Conservation (phyloP, 1,140 invertebrate species). For the Ectropis grisescens region DNA sequence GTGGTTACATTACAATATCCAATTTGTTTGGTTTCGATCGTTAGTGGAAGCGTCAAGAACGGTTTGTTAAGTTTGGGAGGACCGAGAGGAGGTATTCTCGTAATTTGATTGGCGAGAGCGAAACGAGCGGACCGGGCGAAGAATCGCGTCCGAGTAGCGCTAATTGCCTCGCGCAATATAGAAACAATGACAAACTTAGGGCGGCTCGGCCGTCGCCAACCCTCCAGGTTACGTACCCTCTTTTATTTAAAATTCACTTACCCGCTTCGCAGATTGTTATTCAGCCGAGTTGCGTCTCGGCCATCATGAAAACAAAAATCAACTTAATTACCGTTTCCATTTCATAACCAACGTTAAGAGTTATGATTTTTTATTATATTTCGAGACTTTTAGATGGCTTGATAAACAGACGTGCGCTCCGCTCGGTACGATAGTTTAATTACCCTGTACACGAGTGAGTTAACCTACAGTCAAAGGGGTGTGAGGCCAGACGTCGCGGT, state of each 20-base stretch:
- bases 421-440: slow-evolving; percentile 38
- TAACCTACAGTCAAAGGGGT: too few relatives aligned
- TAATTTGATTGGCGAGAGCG: slow-evolving; percentile 54
- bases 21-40: slow-evolving; percentile 17
- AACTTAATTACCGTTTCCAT: slow-evolving; percentile 53
- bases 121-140: slow-evolving; percentile 21
- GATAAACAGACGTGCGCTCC: slow-evolving; percentile 3
- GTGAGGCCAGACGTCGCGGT: slow-evolving; percentile 25
- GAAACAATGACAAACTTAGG: slow-evolving; percentile 65
- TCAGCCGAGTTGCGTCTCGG: slow-evolving; percentile 40
- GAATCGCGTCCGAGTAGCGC: slow-evolving; percentile 42
- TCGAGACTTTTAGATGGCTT: too few relatives aligned
- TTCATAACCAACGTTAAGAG: too few relatives aligned
- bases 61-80: slow-evolving; percentile 36
- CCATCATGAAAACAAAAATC: slow-evolving; percentile 52
- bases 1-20: too few relatives aligned
- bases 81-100: slow-evolving; percentile 26
- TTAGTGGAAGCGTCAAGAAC: slow-evolving; percentile 48
- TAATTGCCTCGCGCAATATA: slow-evolving; percentile 65
- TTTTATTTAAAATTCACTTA: slow-evolving; percentile 68
- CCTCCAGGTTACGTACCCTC: slow-evolving; percentile 45
- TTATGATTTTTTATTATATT: too few relatives aligned
- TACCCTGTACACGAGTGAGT: slow-evolving; percentile 23
- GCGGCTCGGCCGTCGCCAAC: slow-evolving; percentile 31
- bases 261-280: slow-evolving; percentile 57